phyloP scores from a whole-genome alignment of 1,140 invertebrate genomes.

The Parapsyche elsis region DNA sequence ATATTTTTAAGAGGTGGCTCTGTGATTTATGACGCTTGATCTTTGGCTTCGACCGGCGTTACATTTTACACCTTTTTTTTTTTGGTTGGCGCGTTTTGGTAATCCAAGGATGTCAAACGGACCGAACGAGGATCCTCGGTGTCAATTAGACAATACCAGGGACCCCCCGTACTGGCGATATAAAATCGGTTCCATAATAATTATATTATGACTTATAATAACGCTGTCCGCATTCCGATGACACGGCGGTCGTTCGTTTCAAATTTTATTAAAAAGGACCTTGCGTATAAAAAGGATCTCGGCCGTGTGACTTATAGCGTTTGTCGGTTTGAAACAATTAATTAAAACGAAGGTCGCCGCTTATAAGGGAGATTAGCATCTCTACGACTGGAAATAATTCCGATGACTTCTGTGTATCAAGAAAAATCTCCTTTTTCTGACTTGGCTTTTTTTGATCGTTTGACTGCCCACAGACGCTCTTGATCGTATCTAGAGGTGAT shows the following conservation, averaged over 20 bases:
- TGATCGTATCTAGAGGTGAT: neutral
- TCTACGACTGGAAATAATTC: constrained; percentile 34
- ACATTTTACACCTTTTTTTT: constrained; percentile 16
- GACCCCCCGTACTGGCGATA: neutral
- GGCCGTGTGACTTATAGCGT: neutral
- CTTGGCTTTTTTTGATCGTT: constrained; percentile 1
- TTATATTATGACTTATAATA: neutral
- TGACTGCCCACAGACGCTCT: neutral
- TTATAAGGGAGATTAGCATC: constrained; percentile 35
- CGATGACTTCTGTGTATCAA: constrained; percentile 41
- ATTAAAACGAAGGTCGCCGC: constrained; percentile 35
- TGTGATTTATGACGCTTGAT: constrained; percentile 2
- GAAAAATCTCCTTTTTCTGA: constrained; percentile 25
- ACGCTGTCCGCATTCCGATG: too few species aligned
- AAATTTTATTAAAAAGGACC: too few species aligned
- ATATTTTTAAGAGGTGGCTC: neutral
- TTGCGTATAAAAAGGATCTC: too few species aligned
- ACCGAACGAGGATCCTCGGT: neutral
- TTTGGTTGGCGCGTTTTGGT: neutral
- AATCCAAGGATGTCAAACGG: neutral
- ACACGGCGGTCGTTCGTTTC: too few species aligned
- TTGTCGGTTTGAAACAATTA: constrained; percentile 27
- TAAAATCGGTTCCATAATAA: neutral
- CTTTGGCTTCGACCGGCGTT: neutral
- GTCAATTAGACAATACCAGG: constrained; percentile 9